A percentile compares a stretch with the other conserved stretches of the same genome.
phyloP scores from a whole-genome alignment of 2,888 invertebrate genomes.

The Biston betularia region DNA sequence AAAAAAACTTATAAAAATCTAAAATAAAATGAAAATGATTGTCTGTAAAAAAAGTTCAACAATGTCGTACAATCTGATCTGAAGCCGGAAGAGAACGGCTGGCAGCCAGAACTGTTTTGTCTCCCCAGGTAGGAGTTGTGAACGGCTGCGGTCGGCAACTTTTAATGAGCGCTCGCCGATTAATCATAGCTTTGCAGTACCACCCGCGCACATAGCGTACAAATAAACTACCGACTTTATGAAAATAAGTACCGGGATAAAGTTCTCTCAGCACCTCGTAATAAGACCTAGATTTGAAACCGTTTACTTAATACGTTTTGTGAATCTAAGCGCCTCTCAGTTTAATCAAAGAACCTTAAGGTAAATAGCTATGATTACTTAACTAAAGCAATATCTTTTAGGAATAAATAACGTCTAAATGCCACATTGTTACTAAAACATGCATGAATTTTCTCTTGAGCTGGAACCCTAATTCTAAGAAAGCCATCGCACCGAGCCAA shows the following conservation, averaged over 20 bases:
- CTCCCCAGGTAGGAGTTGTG: conserved; percentile 41
- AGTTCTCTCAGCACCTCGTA: conserved; percentile 15
- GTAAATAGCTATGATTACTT: conserved; percentile 11
- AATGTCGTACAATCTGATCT: neutral
- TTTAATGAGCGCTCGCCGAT: conserved; percentile 46
- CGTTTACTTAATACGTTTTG: conserved; percentile 17
- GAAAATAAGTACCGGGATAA: conserved; percentile 21
- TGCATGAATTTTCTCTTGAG: conserved; percentile 12
- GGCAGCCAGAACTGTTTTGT: conserved; percentile 8
- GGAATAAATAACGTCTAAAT: conserved; percentile 10
- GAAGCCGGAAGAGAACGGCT: conserved; percentile 9
- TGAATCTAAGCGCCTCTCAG: conserved; percentile 22
- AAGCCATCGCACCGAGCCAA: conserved; percentile 17
- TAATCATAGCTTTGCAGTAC: conserved; percentile 43
- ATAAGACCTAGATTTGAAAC: conserved; percentile 18
- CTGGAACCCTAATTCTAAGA: conserved; percentile 22
- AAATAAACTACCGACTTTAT: conserved; percentile 33
- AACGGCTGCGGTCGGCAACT: conserved; percentile 43
- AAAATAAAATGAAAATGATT: neutral
- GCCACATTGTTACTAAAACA: conserved; percentile 24
- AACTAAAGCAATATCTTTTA: conserved; percentile 21
- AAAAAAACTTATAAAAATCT: neutral
- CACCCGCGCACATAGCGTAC: conserved; percentile 21
- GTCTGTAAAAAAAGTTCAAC: neutral
- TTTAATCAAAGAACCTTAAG: conserved; percentile 25